Conservation (phyloP, 1,140 invertebrate genomes). For the Pemphigus obesinymphae region DNA sequence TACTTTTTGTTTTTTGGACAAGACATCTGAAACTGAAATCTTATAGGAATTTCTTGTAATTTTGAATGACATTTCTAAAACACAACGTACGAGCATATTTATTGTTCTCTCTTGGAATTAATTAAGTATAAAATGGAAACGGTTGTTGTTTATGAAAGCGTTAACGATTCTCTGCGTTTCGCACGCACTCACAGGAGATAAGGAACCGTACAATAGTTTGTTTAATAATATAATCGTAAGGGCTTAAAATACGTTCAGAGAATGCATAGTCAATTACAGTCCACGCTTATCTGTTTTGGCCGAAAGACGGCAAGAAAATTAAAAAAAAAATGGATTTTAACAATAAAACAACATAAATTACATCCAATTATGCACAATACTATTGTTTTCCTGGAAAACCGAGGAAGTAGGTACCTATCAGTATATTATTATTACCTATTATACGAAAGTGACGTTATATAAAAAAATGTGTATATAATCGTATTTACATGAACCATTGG, state of each 20-base stretch:
- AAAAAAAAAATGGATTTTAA: not conserved
- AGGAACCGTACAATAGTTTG: constrained; percentile 20
- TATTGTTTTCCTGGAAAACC: not conserved
- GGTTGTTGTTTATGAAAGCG: constrained; percentile 37
- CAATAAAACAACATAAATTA: not conserved
- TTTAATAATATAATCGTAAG: constrained; percentile 24
- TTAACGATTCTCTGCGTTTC: constrained; percentile 35
- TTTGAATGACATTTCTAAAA: constrained; percentile 33
- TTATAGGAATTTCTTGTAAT: constrained; percentile 3
- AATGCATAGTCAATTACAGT: constrained; percentile 26
- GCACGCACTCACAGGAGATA: constrained; percentile 4
- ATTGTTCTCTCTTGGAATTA: constrained; percentile 37
- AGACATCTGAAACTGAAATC: constrained; percentile 3
- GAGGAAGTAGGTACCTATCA: too few relatives aligned
- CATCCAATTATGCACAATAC: not conserved
- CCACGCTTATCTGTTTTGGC: constrained; percentile 13
- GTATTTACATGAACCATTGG: too few relatives aligned
- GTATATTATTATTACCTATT: too few relatives aligned
- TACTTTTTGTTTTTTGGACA: too few relatives aligned
- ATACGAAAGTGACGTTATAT: not conserved
- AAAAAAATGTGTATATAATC: not conserved
- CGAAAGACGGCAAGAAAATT: not conserved
- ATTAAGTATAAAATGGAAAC: constrained; percentile 41
- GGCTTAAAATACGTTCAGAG: constrained; percentile 10
- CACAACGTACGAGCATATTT: constrained; percentile 29